Evolutionary conservation across 1,140 invertebrate species (phyloP), one percentile per base, ranked within the genome.

Genomic region (Cotesia vestalis): DNA sequence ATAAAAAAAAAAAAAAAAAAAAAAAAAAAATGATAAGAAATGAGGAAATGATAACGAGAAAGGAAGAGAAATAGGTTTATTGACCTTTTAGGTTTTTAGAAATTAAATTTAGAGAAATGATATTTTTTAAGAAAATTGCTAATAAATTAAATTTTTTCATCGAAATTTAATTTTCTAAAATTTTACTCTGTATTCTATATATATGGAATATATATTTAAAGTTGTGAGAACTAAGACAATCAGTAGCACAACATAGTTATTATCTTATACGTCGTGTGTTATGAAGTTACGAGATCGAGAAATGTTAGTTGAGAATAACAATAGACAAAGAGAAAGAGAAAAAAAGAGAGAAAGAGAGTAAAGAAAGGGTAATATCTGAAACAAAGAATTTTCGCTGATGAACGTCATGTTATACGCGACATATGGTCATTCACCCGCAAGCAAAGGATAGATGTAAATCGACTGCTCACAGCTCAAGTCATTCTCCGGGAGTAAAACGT

Each of bases 361-460:
- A 62, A n/a, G 35, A 40, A 62, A 12, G 35, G 14, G 35, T 14
- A 12, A 62, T 62, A 62, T 62, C 60, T 62, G 27, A 62, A 40
- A 35, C 35, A 36, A 62, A 62, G 60, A 62, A 62, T 62, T 62
- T 62, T 62, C 36, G 60, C 60, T 62, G 60, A 62, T 62, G 60
- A 35, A 62, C 36, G 60, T 12, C 60, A 61, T 40, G 60, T 40
- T 62, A 51, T 51, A 70, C 69, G 61, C 61, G 40, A 71, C 34
- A 71, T 46, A 46, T 71, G 69, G 69, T 71, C 69, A 38, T 71
- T 71, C 69, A 71, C 46, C 62, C 40, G 62, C 3, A 69, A 61
- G 57, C 55, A 40, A 70, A 62, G 60, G 51, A 66, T 78, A 75
- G 75, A 76, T 78, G 75, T 79, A 77, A 80, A 78, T 78, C 73